These are phyloP conservation scores for Spea bombifrons DNA, from an alignment of 2,113 vertebrate species.

Conservation along the genomic window DNA sequence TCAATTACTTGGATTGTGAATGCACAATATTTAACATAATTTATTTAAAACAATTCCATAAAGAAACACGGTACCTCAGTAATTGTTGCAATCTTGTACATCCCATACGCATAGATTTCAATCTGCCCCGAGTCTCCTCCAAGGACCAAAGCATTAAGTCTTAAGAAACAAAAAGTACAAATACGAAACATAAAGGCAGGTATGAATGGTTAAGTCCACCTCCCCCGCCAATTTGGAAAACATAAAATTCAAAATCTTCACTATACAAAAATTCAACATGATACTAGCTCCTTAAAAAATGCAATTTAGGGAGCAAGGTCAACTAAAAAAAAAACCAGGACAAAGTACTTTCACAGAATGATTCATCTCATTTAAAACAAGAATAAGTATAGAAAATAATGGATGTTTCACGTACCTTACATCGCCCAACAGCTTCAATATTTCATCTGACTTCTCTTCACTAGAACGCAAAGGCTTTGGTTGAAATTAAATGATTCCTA, in stretches of 20 bases:
- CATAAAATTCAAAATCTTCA: too few species aligned
- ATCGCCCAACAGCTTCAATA: slow-evolving; percentile 93
- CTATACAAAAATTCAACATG: too few species aligned
- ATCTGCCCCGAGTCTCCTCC: slow-evolving; percentile 84
- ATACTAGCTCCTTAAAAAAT: too few species aligned
- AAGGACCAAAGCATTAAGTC: slow-evolving; percentile 91
- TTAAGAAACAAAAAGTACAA: slow-evolving; percentile 56
- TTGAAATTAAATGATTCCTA: slow-evolving; percentile 33
- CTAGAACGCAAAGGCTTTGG: slow-evolving; percentile 63
- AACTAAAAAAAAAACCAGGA: too few species aligned
- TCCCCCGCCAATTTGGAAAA: too few species aligned
- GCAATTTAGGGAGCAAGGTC: too few species aligned
- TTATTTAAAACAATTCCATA: too few species aligned
- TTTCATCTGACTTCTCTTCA: slow-evolving; percentile 97
- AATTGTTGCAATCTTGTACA: slow-evolving; percentile 95
- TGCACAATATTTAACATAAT: too few species aligned
- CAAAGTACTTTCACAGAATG: too few species aligned
- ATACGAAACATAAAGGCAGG: too few species aligned
- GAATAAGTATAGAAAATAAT: background rate
- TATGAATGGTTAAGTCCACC: too few species aligned
- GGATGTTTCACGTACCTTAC: slow-evolving; percentile 73
- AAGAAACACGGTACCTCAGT: slow-evolving; percentile 67
- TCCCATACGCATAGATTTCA: slow-evolving; percentile 95
- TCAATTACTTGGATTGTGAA: too few species aligned
- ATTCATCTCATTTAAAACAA: background rate